Conservation (phyloP, 2,113 vertebrate species). For the Gadus chalcogrammus region DNA sequence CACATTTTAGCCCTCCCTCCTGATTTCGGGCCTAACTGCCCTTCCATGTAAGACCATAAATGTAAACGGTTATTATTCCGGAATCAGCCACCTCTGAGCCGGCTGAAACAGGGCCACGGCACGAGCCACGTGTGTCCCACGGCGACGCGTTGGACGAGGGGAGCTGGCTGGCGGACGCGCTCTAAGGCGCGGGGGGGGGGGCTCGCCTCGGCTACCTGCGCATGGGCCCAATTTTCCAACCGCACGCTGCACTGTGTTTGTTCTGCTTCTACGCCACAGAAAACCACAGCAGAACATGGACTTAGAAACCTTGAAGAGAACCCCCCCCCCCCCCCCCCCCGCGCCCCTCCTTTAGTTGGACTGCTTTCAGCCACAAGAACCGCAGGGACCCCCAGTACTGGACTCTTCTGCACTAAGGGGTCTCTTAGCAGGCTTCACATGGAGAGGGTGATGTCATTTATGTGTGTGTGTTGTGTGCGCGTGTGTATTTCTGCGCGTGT, state of each 20-base stretch:
- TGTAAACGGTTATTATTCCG: constrained; percentile 44
- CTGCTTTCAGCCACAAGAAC: too few species aligned
- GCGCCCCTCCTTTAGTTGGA: too few species aligned
- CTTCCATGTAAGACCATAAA: constrained; percentile 34
- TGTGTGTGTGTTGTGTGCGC: too few species aligned
- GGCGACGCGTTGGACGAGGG: constrained; percentile 16
- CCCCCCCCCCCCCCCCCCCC: too few species aligned
- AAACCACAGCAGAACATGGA: constrained; percentile 13
- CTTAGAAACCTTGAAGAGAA: too few species aligned
- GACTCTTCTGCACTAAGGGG: too few species aligned
- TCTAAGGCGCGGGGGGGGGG: constrained; percentile 36
- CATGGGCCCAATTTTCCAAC: too few species aligned
- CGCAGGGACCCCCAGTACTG: too few species aligned
- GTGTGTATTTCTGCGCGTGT: too few species aligned
- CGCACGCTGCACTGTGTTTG: too few species aligned
- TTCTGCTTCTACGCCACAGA: neutral
- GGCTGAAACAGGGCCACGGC: neutral
- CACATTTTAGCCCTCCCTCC: constrained; percentile 15
- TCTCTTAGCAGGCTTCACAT: too few species aligned
- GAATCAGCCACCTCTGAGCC: constrained; percentile 35
- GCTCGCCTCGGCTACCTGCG: constrained; percentile 14
- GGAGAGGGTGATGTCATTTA: too few species aligned
- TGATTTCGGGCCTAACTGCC: constrained; percentile 34
- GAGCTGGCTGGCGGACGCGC: constrained; percentile 10
- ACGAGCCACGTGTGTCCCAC: neutral